phyloP scores from a whole-genome alignment of 2,888 invertebrate species.

The Petrophora chlorosata region DNA sequence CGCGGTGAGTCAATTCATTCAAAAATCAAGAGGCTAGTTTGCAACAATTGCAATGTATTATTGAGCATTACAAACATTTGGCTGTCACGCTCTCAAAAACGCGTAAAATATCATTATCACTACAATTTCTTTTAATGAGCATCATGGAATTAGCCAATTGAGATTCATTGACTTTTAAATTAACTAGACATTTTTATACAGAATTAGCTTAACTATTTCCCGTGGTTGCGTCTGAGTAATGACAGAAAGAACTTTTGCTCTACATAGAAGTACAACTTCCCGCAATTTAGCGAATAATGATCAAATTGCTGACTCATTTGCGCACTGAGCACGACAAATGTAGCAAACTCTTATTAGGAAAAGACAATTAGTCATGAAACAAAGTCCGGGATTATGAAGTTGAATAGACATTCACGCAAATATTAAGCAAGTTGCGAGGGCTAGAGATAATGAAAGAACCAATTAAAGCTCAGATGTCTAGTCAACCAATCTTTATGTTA shows the following conservation, averaged over 20 bases:
- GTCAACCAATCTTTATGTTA: too few relatives aligned
- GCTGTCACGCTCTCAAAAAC: constrained; percentile 62
- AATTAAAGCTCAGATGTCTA: not conserved
- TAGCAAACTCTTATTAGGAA: constrained; percentile 14
- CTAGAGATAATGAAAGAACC: constrained; percentile 1
- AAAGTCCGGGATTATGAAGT: constrained; percentile 4
- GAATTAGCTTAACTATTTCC: not conserved
- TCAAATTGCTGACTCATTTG: constrained; percentile 12
- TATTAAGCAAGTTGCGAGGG: constrained; percentile 5
- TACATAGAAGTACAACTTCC: not conserved
- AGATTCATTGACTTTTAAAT: not conserved
- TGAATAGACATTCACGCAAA: constrained; percentile 3
- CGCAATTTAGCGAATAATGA: not conserved
- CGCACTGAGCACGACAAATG: constrained; percentile 22
- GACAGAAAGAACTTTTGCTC: not conserved
- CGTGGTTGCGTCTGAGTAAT: not conserved
- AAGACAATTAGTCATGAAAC: constrained; percentile 23
- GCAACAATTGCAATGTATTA: constrained; percentile 12
- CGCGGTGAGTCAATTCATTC: too few relatives aligned
- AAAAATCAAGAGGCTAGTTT: not conserved
- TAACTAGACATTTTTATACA: not conserved
- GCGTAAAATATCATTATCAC: constrained; percentile 34
- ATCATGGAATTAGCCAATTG: constrained; percentile 4
- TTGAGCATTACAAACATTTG: constrained; percentile 49
- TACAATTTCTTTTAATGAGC: constrained; percentile 35